Percentiles rank a stretch among this genome's conserved stretches.
These are phyloP conservation scores for Colletes latitarsis DNA, from an alignment of 1,140 invertebrate species.

Conservation along the genomic window DNA sequence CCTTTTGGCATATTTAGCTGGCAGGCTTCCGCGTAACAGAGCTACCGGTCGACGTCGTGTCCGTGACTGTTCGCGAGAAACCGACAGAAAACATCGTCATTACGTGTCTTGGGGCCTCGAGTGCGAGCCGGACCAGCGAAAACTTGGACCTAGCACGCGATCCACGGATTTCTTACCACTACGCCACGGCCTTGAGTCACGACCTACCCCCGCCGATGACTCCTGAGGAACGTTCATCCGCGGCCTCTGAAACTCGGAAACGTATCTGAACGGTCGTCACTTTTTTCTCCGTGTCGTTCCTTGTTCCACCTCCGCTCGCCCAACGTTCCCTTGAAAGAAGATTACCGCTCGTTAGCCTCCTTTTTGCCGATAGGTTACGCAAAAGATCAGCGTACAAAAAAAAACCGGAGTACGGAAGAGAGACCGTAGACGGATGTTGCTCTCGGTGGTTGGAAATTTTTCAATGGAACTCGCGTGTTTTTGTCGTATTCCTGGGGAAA, in stretches of 20 bases:
- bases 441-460: background rate
- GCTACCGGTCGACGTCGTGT: conserved; percentile 60
- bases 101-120: conserved; percentile 63
- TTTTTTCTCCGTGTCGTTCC: background rate
- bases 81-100: conserved; percentile 76
- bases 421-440: conserved; percentile 9
- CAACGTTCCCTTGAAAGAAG: conserved; percentile 46
- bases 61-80: conserved; percentile 75
- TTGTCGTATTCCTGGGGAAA: no score
- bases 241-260: conserved; percentile 32
- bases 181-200: conserved; percentile 67
- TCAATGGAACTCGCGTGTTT: background rate
- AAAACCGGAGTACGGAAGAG: background rate
- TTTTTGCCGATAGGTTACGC: conserved; percentile 56
- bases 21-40: conserved; percentile 75
- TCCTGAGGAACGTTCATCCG: conserved; percentile 12
- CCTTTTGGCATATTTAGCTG: conserved; percentile 47
- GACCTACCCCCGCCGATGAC: conserved; percentile 56
- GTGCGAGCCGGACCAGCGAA: conserved; percentile 69
- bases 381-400: conserved; percentile 30
- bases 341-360: conserved; percentile 49
- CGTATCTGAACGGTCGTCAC: background rate
- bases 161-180: conserved; percentile 64
- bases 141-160: conserved; percentile 72
- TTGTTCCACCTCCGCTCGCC: background rate